Percentiles rank a stretch among this genome's conserved stretches.
phyloP scores from a whole-genome alignment of 2,797 vertebrate species.

The Bufotes viridis region DNA sequence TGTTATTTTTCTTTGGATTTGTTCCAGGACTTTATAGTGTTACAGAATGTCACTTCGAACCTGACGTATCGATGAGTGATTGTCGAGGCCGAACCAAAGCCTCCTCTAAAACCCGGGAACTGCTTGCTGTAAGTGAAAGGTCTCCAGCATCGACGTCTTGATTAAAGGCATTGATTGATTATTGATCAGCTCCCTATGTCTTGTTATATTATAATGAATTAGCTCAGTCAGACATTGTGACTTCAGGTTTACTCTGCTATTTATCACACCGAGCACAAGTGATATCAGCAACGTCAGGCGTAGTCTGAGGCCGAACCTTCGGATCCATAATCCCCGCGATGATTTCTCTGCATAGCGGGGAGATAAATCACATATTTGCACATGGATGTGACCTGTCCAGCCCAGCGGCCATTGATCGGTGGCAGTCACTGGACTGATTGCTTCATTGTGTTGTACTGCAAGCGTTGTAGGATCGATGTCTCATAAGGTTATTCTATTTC shows the following conservation, averaged over 20 bases:
- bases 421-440: neutral
- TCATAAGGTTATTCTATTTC: neutral
- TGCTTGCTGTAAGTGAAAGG: neutral
- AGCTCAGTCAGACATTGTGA: neutral
- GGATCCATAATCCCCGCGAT: neutral
- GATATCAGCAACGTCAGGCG: neutral
- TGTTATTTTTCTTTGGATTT: constrained; percentile 11
- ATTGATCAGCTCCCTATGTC: constrained; percentile 14
- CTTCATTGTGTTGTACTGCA: neutral
- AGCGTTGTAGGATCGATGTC: neutral
- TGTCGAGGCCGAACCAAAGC: neutral
- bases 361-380: neutral
- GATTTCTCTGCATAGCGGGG: neutral
- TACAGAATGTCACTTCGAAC: neutral
- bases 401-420: neutral
- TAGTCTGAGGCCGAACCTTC: neutral
- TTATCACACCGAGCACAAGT: neutral
- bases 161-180: constrained; percentile 26
- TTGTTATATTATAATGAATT: constrained; percentile 28
- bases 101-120: neutral
- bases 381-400: neutral
- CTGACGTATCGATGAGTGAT: neutral
- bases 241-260: neutral
- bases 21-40: neutral
- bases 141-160: constrained; percentile 10